phyloP scores from a whole-genome alignment of 2,888 invertebrate genomes.

The Drosophila diplacantha region DNA sequence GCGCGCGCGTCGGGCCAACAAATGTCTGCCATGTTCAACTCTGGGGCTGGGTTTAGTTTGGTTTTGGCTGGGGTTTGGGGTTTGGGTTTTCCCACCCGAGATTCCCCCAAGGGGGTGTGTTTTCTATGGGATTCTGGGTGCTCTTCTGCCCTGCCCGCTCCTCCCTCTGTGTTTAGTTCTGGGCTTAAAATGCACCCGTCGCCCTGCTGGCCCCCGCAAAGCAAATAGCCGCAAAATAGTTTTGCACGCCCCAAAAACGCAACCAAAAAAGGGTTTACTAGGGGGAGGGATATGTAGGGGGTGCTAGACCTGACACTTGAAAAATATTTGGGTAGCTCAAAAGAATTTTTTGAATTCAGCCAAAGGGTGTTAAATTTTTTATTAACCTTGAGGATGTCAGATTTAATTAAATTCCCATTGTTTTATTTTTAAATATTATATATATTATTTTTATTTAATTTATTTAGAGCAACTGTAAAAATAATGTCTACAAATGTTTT shows the following conservation, averaged over 20 bases:
- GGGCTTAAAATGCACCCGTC: slow-evolving; percentile 36
- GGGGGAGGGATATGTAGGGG: not conserved
- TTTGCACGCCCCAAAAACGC: slow-evolving; percentile 41
- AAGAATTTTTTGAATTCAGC: not conserved
- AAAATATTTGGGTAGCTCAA: not conserved
- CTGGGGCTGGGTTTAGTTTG: slow-evolving; percentile 16
- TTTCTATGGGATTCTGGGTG: slow-evolving; percentile 16
- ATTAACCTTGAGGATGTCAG: too few relatives aligned
- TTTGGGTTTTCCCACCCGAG: slow-evolving; percentile 11
- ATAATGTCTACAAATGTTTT: too few relatives aligned
- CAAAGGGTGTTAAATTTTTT: too few relatives aligned
- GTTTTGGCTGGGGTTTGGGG: slow-evolving; percentile 14
- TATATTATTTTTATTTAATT: too few relatives aligned
- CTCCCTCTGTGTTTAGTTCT: slow-evolving; percentile 4
- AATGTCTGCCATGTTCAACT: slow-evolving; percentile 48
- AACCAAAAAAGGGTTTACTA: slow-evolving; percentile 11
- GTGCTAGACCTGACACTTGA: slow-evolving; percentile 4
- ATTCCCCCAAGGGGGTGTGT: not conserved
- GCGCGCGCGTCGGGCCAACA: slow-evolving; percentile 46
- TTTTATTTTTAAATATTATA: too few relatives aligned
- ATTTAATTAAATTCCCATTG: too few relatives aligned
- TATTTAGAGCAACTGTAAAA: too few relatives aligned
- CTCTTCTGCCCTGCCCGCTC: not conserved
- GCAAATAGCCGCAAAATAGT: slow-evolving; percentile 55
- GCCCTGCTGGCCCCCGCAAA: slow-evolving; percentile 28